Evolutionary conservation across 2,888 invertebrate genomes (phyloP), one percentile per base, ranked within the genome.

Genomic region (Mechanitis messenoides): DNA sequence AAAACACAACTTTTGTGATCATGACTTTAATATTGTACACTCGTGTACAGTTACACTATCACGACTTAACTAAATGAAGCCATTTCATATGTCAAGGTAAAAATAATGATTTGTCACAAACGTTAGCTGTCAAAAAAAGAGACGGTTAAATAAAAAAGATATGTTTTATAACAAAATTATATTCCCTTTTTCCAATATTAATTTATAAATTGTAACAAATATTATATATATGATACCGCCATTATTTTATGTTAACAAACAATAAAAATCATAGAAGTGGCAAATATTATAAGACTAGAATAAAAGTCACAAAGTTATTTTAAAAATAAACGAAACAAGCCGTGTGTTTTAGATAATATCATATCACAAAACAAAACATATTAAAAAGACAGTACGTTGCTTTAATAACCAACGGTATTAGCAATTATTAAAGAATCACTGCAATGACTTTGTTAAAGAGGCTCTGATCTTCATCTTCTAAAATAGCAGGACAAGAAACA

Each of bases 391-490:
- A 28, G 31, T 31, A 50, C 7, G 3, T 2, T 31, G 9, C 50
- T 50, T 50, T 50, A 50, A 50, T 50, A 31, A 31, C 31, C 50
- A 50, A 50, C 50, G 50, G 50, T 50, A 50, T 50, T 31, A 50
- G 31, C 50, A 50, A 31, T 50, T 50, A 50, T 31, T 50, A 42
- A 42, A 11, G 42, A 42, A 42, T 42, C 11, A 42, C 42, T 42
- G 6, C 9, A 42, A 42, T 9, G 9, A 9, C 9, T 5, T 31
- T 7, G 50, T 50, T 31, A 11, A 31, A 31, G 3, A 31, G 31
- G 7, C 31, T 50, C 50, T 50, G 50, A 50, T 50, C 28, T 50
- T n/a, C 50, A 9, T 42, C 42, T 50, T 9, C 31, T 31, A 11
- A 50, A 11, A 50, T 7, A 50, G 7, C 31, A 31, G 28, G 7